Percentiles rank a stretch among this genome's conserved stretches.
These are phyloP conservation scores for Odontesthes bonariensis DNA, from an alignment of 2,113 vertebrate genomes.

Conservation along the genomic window DNA sequence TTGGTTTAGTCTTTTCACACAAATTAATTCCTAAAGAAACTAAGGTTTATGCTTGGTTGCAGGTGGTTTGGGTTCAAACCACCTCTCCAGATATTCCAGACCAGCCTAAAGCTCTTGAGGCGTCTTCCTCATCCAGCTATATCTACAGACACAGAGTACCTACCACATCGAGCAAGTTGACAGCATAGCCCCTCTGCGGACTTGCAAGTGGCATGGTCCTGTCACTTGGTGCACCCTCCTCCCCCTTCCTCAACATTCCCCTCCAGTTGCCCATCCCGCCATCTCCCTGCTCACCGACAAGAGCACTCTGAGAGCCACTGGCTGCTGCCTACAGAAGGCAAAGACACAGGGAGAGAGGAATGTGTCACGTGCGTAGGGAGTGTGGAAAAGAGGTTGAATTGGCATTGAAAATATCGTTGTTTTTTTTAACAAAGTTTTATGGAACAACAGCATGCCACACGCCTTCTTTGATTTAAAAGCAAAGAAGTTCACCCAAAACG, in stretches of 20 bases:
- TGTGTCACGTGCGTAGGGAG: not conserved
- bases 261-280: slow-evolving; percentile 91
- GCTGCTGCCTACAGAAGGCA: slow-evolving; percentile 51
- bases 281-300: slow-evolving; percentile 82
- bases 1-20: not conserved
- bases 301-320: slow-evolving; percentile 74
- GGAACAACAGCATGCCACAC: slow-evolving; percentile 9
- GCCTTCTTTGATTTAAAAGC: slow-evolving; percentile 14
- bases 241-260: slow-evolving; percentile 93
- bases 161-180: slow-evolving; percentile 98
- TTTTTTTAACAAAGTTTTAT: too few relatives aligned
- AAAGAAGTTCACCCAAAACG: slow-evolving; percentile 19
- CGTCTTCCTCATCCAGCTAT: not conserved
- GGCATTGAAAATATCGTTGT: not conserved
- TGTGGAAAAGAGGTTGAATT: not conserved
- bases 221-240: slow-evolving; percentile 86
- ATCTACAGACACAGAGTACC: slow-evolving; percentile 15
- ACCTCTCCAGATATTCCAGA: not conserved
- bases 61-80: not conserved
- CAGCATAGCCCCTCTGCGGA: slow-evolving; percentile 91
- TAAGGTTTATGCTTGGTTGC: too few relatives aligned
- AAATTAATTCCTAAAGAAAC: not conserved
- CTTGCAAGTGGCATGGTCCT: slow-evolving; percentile 83
- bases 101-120: not conserved
- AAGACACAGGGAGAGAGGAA: not conserved